Conservation (phyloP, 2,888 invertebrate species). For the Xestia c-nigrum region DNA sequence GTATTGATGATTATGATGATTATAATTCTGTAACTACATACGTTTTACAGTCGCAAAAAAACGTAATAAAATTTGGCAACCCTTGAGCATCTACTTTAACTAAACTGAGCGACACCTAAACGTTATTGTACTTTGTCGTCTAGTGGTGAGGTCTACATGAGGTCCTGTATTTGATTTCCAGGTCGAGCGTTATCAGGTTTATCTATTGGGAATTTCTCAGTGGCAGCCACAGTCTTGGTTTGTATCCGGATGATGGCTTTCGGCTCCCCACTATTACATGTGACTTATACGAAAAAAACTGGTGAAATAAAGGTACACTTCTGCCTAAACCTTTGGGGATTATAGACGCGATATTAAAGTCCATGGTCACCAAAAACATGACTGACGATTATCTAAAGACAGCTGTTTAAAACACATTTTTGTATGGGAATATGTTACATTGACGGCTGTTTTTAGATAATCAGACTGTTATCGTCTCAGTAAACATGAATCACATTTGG, state of each 20-base stretch:
- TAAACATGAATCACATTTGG: no score
- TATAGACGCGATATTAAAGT: not conserved
- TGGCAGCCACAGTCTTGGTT: not conserved
- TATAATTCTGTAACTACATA: no score
- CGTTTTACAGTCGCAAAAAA: no score
- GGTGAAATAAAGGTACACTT: not conserved
- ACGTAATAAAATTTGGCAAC: no score
- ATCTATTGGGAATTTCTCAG: not conserved
- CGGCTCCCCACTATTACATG: not conserved
- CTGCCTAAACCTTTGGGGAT: not conserved
- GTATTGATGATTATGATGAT: no score
- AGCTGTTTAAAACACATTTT: no score
- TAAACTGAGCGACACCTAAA: not conserved
- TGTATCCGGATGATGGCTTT: not conserved
- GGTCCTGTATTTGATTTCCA: not conserved
- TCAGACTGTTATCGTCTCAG: no score
- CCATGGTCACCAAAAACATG: no score
- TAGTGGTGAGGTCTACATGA: not conserved
- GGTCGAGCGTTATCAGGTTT: not conserved
- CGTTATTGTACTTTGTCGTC: not conserved
- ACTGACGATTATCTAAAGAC: no score
- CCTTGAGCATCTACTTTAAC: no score
- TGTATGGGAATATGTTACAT: no score
- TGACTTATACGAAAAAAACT: not conserved
- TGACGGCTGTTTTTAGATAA: no score